Conservation (phyloP, 1,140 invertebrate species). For the Bombus sylvicola region DNA sequence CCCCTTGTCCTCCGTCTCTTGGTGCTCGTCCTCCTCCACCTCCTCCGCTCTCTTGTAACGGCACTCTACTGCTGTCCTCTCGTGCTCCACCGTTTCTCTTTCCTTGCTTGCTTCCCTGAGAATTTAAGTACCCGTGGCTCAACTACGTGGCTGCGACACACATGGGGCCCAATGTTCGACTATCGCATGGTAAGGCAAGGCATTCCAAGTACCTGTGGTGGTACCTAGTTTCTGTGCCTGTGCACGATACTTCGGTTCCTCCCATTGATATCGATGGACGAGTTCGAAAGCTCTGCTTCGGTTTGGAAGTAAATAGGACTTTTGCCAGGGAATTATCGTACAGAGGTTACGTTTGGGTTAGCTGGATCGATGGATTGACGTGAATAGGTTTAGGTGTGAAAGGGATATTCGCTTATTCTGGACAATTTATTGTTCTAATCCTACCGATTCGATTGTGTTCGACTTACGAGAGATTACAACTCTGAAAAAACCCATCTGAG, state of each 20-base stretch:
- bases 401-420: constrained; percentile 9
- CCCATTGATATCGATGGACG: neutral
- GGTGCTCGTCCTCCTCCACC: neutral
- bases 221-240: neutral
- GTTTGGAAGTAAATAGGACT: neutral
- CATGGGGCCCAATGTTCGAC: neutral
- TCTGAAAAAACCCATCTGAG: too few species aligned
- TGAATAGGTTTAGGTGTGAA: neutral
- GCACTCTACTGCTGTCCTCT: neutral
- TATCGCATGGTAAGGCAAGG: neutral
- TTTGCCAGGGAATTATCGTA: neutral
- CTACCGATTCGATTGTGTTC: neutral
- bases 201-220: neutral
- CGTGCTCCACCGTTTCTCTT: neutral
- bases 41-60: neutral
- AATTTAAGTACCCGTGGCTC: constrained; percentile 40
- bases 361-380: neutral
- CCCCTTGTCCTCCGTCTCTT: constrained; percentile 17
- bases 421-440: constrained; percentile 26
- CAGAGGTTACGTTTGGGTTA: too few species aligned
- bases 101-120: neutral
- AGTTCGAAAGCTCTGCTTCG: neutral
- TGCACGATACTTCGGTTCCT: neutral
- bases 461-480: neutral
- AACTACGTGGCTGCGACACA: constrained; percentile 7